phyloP scores from a whole-genome alignment of 1,140 invertebrate species.

The Copidosoma floridanum region DNA sequence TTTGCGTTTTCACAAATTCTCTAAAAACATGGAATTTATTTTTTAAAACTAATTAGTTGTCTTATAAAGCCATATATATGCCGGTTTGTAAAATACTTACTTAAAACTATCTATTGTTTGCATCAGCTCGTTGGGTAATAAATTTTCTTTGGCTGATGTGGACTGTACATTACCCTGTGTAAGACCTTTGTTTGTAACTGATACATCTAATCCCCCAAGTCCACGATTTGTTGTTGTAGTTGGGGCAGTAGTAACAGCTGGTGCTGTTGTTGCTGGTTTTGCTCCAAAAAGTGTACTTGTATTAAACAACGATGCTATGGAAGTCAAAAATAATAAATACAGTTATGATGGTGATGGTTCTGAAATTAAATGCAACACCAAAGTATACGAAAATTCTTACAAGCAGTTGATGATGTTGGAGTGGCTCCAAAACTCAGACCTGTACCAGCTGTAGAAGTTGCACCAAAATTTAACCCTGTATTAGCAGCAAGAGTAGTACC shows the following conservation, averaged over 20 bases:
- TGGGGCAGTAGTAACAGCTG: slow-evolving; percentile 40
- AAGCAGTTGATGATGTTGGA: slow-evolving; percentile 34
- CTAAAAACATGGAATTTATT: slow-evolving; percentile 55
- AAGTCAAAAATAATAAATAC: slow-evolving; percentile 28
- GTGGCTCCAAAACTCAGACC: slow-evolving; percentile 42
- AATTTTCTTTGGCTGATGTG: slow-evolving; percentile 67
- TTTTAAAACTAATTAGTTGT: slow-evolving; percentile 46
- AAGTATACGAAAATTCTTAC: slow-evolving; percentile 15
- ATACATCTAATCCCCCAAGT: slow-evolving; percentile 66
- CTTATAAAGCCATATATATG: slow-evolving; percentile 4
- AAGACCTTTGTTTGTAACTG: slow-evolving; percentile 56
- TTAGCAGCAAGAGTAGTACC: slow-evolving; percentile 33
- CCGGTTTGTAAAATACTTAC: slow-evolving; percentile 49
- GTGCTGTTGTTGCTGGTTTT: slow-evolving; percentile 35
- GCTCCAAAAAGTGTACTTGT: slow-evolving; percentile 47
- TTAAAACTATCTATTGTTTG: slow-evolving; percentile 62
- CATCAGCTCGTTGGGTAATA: slow-evolving; percentile 71
- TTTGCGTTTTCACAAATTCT: slow-evolving; percentile 80
- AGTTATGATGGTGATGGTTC: too few species aligned
- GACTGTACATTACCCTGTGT: slow-evolving; percentile 60
- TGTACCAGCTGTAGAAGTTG: slow-evolving; percentile 35
- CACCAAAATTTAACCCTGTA: slow-evolving; percentile 38
- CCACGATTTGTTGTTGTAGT: slow-evolving; percentile 54
- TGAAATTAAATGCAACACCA: too few species aligned
- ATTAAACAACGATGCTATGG: slow-evolving; percentile 42